These are phyloP conservation scores for Pocillopora grandis DNA, from an alignment of 92 coral and sea anemone genomes.

Conservation along the genomic window DNA sequence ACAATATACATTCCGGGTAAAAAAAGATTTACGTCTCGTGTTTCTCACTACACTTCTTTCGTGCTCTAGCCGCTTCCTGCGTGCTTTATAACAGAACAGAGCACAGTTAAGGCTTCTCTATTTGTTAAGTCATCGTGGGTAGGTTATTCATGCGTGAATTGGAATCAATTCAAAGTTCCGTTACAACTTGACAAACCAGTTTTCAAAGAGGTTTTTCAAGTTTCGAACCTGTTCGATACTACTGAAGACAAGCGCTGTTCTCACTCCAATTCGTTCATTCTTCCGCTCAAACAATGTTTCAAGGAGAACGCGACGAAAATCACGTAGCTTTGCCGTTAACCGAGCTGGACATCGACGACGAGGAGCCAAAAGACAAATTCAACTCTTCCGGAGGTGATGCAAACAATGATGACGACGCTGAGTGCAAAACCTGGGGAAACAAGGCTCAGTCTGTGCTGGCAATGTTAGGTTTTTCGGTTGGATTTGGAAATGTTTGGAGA, in stretches of 20 bases:
- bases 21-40: too few species aligned
- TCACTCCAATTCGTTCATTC: not conserved
- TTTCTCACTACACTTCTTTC: too few species aligned
- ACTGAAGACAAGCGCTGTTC: not conserved
- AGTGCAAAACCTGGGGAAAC: constrained; percentile 52
- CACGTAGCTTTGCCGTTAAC: constrained; percentile 4
- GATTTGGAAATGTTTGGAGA: constrained; percentile 73
- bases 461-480: constrained; percentile 65
- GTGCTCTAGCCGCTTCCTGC: too few species aligned
- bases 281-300: constrained; percentile 17
- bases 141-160: too few species aligned
- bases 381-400: not conserved
- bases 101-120: too few species aligned
- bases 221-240: not conserved
- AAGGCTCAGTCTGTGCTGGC: constrained; percentile 60
- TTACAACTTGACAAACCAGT: constrained; percentile 1
- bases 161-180: too few species aligned
- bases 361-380: not conserved
- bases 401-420: constrained; percentile 5
- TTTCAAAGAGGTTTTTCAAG: not conserved
- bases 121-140: too few species aligned
- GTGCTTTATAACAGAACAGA: too few species aligned
- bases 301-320: not conserved
- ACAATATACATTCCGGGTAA: too few species aligned
- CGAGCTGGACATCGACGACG: not conserved